Percentiles rank a stretch among this genome's conserved stretches.
Conservation (phyloP, 37 sponge, comb jelly and placozoan genomes). For the Theonella swinhoei region DNA sequence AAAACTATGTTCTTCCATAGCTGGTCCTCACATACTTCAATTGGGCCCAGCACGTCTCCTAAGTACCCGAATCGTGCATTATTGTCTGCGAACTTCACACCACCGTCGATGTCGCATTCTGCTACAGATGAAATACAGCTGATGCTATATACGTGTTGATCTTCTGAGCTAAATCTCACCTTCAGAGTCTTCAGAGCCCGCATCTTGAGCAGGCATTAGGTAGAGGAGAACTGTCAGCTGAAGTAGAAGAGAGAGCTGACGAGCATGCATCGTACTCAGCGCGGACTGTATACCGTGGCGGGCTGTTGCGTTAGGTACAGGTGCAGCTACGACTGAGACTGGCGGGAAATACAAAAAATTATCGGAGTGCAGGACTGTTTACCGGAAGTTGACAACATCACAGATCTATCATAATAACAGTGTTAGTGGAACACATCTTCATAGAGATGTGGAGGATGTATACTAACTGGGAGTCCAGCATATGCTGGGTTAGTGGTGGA, state of each 20-base stretch:
- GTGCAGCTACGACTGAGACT: too few relatives aligned
- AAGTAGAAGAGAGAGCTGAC: not conserved
- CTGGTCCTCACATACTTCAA: not conserved
- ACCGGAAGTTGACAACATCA: too few relatives aligned
- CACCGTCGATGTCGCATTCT: not conserved
- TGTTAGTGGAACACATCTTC: not conserved
- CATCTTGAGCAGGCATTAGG: not conserved
- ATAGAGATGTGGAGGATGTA: not conserved
- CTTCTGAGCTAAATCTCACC: not conserved
- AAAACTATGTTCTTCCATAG: not conserved
- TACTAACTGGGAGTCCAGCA: not conserved
- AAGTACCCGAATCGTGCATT: not conserved
- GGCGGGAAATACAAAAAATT: too few relatives aligned
- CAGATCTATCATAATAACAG: too few relatives aligned
- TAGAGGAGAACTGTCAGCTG: not conserved
- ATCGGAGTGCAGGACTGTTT: too few relatives aligned
- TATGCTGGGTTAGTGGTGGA: not conserved
- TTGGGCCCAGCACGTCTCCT: not conserved
- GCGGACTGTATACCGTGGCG: too few relatives aligned
- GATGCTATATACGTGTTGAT: not conserved
- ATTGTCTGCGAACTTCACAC: not conserved
- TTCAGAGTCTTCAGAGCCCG: not conserved
- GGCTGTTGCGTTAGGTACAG: too few relatives aligned
- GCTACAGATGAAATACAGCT: not conserved
- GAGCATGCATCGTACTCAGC: not conserved